Evolutionary conservation across 1,140 invertebrate genomes (phyloP), one percentile per base, ranked within the genome.

Genomic region (Maconellicoccus hirsutus): DNA sequence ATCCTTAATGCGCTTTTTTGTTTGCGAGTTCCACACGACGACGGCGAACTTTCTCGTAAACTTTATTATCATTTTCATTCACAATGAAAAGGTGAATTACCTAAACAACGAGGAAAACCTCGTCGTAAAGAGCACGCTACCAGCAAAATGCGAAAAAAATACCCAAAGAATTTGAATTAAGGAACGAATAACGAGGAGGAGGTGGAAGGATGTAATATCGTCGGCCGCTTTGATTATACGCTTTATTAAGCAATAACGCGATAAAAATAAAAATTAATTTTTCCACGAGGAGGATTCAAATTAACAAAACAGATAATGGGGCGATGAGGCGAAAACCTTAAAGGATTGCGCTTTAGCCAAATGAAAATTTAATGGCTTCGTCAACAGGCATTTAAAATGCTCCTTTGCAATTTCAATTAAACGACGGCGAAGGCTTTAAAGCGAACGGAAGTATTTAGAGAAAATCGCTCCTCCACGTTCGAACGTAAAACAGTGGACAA

Each of bases 341-440:
- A 66, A 66, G 61, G 61, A 66, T 66, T 66, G 61, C 22, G 61
- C 25, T 66, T 19, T 23, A 23, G 2, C 25, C 14, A 66, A 23
- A 66, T 66, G 61, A 66, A 66, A 66, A 66, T 66, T 66, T 66
- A 66, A 66, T 66, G 61, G 61, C 61, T 66, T 66, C 61, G 61
- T 66, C 61, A 66, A 66, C 2, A 12, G 61, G 61, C 61, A 66
- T 66, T 66, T 66, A 66, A 66, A 66, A 66, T 66, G 61, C 14
- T 66, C 61, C 61, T 66, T 66, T 66, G 61, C 61, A 66, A 66
- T 66, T 66, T 66, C 61, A 66, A 66, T 66, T 66, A 66, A 66
- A 66, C 19, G 61, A 66, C 61, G 22, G 61, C 61, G 10, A 16
- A 66, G 61, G 61, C 22, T 66, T 23, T 66, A 12, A 22, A 66